Evolutionary conservation across 2,888 invertebrate genomes (phyloP).

Genomic region (Odiellus spinosus): DNA sequence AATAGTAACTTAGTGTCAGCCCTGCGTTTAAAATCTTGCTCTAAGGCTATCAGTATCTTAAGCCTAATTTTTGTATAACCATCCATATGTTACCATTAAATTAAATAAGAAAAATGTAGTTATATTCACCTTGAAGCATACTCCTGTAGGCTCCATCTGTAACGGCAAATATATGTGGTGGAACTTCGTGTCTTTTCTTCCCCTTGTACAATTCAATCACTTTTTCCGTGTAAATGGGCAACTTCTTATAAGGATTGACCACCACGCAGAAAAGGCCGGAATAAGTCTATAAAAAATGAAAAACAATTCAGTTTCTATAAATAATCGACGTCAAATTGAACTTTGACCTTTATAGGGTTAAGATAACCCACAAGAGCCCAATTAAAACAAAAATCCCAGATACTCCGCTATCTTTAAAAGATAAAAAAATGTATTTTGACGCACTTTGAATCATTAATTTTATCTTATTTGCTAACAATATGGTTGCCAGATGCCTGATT

Average conservation of each 20-base stretch:
- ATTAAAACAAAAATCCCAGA: too few relatives aligned
- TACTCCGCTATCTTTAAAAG: too few relatives aligned
- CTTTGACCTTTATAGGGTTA: background rate
- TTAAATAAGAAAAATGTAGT: too few relatives aligned
- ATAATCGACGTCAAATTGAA: background rate
- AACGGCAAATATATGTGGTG: constrained; percentile 98
- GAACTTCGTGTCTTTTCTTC: constrained; percentile 96
- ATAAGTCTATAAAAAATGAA: constrained; percentile 65
- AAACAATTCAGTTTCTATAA: background rate
- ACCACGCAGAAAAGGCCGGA: constrained; percentile 99
- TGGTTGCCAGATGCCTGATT: too few relatives aligned
- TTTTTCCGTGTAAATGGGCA: constrained; percentile 98
- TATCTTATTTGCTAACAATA: too few relatives aligned
- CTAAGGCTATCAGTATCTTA: too few relatives aligned
- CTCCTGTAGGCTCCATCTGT: constrained; percentile 97
- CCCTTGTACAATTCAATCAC: constrained; percentile 99
- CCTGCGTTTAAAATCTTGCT: too few relatives aligned
- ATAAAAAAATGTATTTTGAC: too few relatives aligned
- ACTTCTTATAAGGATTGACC: constrained; percentile 96
- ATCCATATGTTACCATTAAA: too few relatives aligned
- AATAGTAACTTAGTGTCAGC: too few relatives aligned
- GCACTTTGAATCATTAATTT: too few relatives aligned
- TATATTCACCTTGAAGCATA: constrained; percentile 82
- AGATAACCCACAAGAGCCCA: background rate
- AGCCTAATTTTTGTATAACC: too few relatives aligned